These are phyloP conservation scores for Bos indicus DNA, from an alignment of 2,113 vertebrate species.

Conservation along the genomic window DNA sequence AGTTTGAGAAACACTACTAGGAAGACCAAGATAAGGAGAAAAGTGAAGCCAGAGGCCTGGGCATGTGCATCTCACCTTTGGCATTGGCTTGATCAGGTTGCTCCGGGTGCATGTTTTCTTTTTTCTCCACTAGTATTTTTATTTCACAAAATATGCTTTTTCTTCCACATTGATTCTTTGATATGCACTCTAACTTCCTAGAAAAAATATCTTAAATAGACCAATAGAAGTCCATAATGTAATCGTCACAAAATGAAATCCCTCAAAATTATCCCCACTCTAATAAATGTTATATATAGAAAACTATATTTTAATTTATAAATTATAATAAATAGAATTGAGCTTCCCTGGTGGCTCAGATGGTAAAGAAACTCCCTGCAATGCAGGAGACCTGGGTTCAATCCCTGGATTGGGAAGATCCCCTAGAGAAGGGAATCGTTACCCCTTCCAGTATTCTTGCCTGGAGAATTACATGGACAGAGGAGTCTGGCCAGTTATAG, in stretches of 20 bases:
- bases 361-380: neutral
- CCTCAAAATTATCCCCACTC: neutral
- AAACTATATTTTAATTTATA: neutral
- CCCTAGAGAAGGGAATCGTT: neutral
- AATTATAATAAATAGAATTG: neutral
- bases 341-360: neutral
- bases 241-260: neutral
- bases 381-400: neutral
- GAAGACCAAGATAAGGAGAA: neutral
- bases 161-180: neutral
- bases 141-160: neutral
- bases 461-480: neutral
- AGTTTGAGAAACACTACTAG: neutral
- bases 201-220: neutral
- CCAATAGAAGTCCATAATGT: neutral
- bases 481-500: neutral
- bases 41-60: neutral
- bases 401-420: neutral
- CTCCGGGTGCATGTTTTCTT: neutral
- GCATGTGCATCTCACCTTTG: neutral
- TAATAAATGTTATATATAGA: neutral
- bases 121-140: neutral
- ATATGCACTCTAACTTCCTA: neutral
- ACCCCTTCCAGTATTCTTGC: neutral
- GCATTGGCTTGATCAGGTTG: neutral